Base-by-base conservation (phyloP, 2,797 vertebrate genomes). In the Pachyuromys duprasi region DNA sequence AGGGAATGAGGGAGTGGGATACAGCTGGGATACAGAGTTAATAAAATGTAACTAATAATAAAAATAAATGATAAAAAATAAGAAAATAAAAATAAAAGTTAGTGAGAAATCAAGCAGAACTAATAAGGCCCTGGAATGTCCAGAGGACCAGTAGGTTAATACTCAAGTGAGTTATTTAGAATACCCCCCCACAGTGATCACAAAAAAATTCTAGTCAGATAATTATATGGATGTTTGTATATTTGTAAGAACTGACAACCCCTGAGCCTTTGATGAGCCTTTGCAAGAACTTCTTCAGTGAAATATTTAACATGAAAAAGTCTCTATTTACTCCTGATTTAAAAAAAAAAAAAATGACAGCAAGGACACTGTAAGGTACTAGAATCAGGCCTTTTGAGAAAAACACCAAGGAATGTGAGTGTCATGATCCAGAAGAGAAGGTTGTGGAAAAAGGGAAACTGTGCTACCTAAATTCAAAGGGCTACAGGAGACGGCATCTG, bases 161-260 rank as follows among this genome's bases (percentile, higher is more conserved):
- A 17, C 63, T 45, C 57, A 17, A 2, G 3, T 90, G 60, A 42
- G 36, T 76, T 74, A 42, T 91, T 89, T 70, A 80, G 65, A 55
- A n/a, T 24, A 79, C 49, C 49, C 49, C 49, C 57, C 13, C 17
- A 11, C 26, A 87, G 79, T 36, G 33, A 5, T 87, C 83, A 91
- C 83, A 92, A 89, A 62, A 76, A 93, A 92, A 84, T 62, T 69
- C 55, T 60, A 49, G 55, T 57, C 69, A 55, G 24, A 94, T 53
- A 81, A 57, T 75, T 62, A 49, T 67, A n/a, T 53, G 31, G 55
- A 69, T 17, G 74, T 49, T 14, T 28, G 45, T n/a, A 8, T 63
- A 26, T 81, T 92, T 65, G 20, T 24, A 95, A 57, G 49, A 92
- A 90, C 33, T 63, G 53, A 22, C 12, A 42, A 36, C 33, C 33